Evolutionary conservation across 2,113 vertebrate species (phyloP).

Genomic region (Oreamnos americanus): DNA sequence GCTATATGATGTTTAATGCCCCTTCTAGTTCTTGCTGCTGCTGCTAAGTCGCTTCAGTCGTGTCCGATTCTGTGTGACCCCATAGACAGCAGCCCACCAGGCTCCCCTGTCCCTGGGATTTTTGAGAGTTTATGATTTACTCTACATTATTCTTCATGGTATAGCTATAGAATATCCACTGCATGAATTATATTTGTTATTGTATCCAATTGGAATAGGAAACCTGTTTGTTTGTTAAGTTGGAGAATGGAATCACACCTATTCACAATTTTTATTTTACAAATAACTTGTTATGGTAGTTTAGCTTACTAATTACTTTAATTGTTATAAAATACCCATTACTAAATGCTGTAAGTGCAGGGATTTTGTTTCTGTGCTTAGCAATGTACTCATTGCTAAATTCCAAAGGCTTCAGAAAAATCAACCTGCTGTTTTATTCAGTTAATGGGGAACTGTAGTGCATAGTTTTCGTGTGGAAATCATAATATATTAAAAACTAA

Average conservation of each 20-base stretch:
- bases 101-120: no score
- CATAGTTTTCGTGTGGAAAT: not conserved
- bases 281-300: not conserved
- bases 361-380: not conserved
- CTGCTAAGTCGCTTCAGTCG: no score
- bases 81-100: no score
- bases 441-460: not conserved
- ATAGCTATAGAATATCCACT: not conserved
- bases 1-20: not conserved
- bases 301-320: not conserved
- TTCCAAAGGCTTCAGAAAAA: constrained; percentile 15
- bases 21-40: not conserved
- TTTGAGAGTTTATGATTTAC: not conserved
- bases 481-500: not conserved
- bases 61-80: no score
- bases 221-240: not conserved
- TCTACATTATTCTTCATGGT: not conserved
- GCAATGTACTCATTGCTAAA: not conserved
- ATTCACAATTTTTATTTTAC: not conserved
- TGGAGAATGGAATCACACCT: not conserved
- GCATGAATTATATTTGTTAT: not conserved
- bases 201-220: not conserved
- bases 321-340: not conserved
- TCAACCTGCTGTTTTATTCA: not conserved
- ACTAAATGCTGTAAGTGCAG: not conserved